These are phyloP conservation scores for Drosophila basisetae DNA, from an alignment of 2,888 invertebrate genomes.

Conservation along the genomic window DNA sequence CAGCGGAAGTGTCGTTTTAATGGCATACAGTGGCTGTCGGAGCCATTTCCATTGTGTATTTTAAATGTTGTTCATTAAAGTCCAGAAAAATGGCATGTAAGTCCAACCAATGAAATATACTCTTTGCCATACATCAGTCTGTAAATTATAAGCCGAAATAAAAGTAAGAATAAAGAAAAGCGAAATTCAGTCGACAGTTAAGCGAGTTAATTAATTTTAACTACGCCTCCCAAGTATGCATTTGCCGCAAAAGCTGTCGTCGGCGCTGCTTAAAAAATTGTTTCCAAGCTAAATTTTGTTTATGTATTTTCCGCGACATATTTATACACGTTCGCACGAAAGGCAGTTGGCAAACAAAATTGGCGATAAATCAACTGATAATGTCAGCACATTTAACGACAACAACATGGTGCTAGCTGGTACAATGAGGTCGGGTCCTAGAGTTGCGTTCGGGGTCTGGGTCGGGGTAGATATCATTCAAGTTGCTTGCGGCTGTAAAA, in stretches of 20 bases:
- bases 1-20: conserved; percentile 58
- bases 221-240: conserved; percentile 36
- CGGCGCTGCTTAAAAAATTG: conserved; percentile 29
- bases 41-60: conserved; percentile 35
- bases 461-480: conserved; percentile 18
- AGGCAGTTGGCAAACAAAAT: conserved; percentile 65
- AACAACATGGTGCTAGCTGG: conserved; percentile 24
- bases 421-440: background rate
- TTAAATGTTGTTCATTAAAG: conserved; percentile 67
- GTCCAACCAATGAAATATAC: conserved; percentile 21
- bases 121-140: conserved; percentile 36
- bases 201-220: conserved; percentile 78
- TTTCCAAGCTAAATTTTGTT: conserved; percentile 42
- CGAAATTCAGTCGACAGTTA: conserved; percentile 39
- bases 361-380: conserved; percentile 79
- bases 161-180: conserved; percentile 33
- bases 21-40: conserved; percentile 37
- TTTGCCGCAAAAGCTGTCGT: background rate
- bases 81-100: conserved; percentile 10
- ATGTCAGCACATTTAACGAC: conserved; percentile 75
- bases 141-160: conserved; percentile 29
- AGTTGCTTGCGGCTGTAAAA: conserved; percentile 22
- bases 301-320: conserved; percentile 49
- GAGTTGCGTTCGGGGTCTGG: background rate
- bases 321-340: conserved; percentile 53